phyloP scores from a whole-genome alignment of 2,113 vertebrate species.

The Narcine bancroftii region DNA sequence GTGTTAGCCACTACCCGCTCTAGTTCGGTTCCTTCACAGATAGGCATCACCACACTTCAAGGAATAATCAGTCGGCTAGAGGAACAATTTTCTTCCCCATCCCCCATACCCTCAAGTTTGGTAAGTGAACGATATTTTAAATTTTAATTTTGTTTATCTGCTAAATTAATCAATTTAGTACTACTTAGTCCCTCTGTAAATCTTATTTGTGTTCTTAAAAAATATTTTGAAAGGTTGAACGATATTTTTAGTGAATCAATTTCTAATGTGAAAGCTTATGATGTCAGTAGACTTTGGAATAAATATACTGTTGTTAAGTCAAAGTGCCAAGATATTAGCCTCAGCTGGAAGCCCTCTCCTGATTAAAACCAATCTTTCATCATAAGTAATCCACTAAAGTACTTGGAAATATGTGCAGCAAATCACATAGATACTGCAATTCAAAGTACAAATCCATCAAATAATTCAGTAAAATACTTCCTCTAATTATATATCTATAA shows the following conservation, averaged over 20 bases:
- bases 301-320: not conserved
- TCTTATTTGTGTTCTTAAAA: not conserved
- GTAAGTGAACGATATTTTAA: constrained; percentile 25
- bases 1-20: not conserved
- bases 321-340: not conserved
- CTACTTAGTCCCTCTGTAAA: too few species aligned
- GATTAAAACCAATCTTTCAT: constrained; percentile 22
- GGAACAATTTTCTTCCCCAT: not conserved
- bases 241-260: not conserved
- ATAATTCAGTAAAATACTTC: not conserved
- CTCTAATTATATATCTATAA: not conserved
- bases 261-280: not conserved
- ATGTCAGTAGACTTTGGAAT: not conserved
- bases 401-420: not conserved
- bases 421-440: not conserved
- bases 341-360: constrained; percentile 17
- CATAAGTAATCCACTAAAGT: not conserved
- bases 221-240: not conserved
- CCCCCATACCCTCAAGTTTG: too few species aligned
- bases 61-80: not conserved
- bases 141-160: not conserved
- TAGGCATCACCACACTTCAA: not conserved
- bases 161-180: not conserved
- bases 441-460: not conserved
- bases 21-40: not conserved